Conservation (phyloP, 2,113 vertebrate species). For the Periophthalmodon schlosseri region DNA sequence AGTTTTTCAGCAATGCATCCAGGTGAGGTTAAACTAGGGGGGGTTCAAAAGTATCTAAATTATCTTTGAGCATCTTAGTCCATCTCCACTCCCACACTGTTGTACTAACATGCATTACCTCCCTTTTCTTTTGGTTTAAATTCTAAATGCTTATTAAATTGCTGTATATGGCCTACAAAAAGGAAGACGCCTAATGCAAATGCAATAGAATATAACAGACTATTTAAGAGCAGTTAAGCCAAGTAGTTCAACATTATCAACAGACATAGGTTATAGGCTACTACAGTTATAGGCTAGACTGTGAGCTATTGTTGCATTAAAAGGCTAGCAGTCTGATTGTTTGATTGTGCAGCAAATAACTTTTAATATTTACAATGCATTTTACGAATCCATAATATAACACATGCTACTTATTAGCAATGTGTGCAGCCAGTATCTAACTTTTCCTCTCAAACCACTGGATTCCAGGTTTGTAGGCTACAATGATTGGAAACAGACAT, state of each 20-base stretch:
- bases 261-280: background rate
- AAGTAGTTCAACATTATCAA: background rate
- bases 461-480: constrained; percentile 26
- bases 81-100: too few relatives aligned
- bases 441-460: background rate
- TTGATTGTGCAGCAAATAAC: background rate
- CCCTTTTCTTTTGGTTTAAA: background rate
- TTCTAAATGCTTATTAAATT: too few relatives aligned
- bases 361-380: background rate
- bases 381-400: background rate
- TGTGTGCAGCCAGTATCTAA: background rate
- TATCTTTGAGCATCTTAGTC: background rate
- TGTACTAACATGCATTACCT: background rate
- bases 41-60: background rate
- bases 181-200: background rate
- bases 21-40: constrained; percentile 40
- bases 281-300: background rate
- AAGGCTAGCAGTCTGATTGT: background rate
- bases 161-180: too few relatives aligned
- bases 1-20: constrained; percentile 61
- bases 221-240: too few relatives aligned
- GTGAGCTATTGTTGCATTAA: background rate
- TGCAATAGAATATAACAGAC: too few relatives aligned
- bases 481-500: background rate
- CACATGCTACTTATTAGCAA: background rate